Conservation (phyloP, 1,140 invertebrate genomes). For the Tetramorium parvispinum region DNA sequence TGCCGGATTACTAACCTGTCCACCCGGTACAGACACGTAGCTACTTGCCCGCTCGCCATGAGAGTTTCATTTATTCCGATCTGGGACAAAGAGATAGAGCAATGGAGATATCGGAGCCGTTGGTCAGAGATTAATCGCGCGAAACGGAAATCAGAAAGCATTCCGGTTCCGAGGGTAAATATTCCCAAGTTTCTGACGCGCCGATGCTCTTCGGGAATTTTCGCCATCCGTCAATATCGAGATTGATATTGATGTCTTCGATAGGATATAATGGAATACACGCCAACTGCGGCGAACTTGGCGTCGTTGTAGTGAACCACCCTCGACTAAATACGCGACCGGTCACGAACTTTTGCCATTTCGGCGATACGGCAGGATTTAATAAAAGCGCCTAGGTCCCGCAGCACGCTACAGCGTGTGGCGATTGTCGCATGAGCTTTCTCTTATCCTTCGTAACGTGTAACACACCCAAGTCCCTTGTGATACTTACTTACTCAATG, state of each 20-base stretch:
- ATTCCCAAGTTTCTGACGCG: not conserved
- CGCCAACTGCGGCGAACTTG: conserved; percentile 43
- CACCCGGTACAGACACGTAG: conserved; percentile 24
- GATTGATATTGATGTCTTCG: conserved; percentile 56
- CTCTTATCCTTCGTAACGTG: conserved; percentile 43
- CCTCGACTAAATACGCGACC: conserved; percentile 70
- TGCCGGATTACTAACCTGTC: conserved; percentile 31
- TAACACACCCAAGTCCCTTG: not conserved
- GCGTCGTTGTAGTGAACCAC: conserved; percentile 32
- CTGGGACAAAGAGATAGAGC: not conserved
- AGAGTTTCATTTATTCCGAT: conserved; percentile 40
- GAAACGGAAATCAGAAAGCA: not conserved
- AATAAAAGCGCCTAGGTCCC: conserved; percentile 75
- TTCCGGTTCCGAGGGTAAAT: conserved; percentile 3
- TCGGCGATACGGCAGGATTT: conserved; percentile 76
- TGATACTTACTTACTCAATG: conserved; percentile 31
- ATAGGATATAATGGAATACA: conserved; percentile 17
- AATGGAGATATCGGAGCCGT: not conserved
- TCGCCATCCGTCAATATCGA: not conserved
- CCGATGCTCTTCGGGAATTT: not conserved
- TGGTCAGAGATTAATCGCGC: conserved; percentile 26
- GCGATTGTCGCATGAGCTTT: conserved; percentile 50
- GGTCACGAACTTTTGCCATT: conserved; percentile 79
- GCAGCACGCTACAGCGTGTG: conserved; percentile 52
- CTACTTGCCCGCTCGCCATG: conserved; percentile 1